Conservation (phyloP, 2,797 vertebrate genomes). For the Rhabdophis nuchalis region DNA sequence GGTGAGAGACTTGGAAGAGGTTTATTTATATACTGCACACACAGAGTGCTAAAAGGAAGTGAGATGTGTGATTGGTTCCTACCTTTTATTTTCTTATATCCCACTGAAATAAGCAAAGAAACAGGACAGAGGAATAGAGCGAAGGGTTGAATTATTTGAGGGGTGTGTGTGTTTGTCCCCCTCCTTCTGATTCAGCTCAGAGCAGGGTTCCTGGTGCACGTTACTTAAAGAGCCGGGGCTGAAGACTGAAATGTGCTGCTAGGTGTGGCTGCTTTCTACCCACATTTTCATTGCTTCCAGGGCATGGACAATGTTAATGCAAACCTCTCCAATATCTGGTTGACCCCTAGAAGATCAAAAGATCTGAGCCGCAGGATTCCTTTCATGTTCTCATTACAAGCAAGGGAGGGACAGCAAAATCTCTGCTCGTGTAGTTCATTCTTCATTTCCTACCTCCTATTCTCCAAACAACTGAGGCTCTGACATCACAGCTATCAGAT, state of each 20-base stretch:
- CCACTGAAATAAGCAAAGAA: background rate
- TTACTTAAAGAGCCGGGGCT: background rate
- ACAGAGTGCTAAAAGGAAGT: background rate
- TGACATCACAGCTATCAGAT: background rate
- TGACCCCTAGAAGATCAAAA: background rate
- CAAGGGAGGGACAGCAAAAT: background rate
- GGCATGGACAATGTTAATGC: background rate
- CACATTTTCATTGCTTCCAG: background rate
- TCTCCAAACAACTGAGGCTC: background rate
- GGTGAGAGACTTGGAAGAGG: constrained; percentile 47
- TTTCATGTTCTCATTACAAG: background rate
- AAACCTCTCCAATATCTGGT: background rate
- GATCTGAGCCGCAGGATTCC: background rate
- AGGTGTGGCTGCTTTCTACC: background rate
- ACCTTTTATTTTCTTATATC: background rate
- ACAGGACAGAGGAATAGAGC: background rate
- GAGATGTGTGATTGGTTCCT: background rate
- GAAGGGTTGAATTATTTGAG: background rate
- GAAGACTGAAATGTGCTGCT: background rate
- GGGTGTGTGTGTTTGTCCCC: too few relatives aligned
- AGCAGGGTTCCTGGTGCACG: background rate
- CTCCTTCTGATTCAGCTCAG: background rate
- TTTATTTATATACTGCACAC: constrained; percentile 30
- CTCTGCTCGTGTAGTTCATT: background rate
- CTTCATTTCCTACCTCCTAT: background rate